Conservation (phyloP, 2,888 invertebrate species). For the Arctia plantaginis region DNA sequence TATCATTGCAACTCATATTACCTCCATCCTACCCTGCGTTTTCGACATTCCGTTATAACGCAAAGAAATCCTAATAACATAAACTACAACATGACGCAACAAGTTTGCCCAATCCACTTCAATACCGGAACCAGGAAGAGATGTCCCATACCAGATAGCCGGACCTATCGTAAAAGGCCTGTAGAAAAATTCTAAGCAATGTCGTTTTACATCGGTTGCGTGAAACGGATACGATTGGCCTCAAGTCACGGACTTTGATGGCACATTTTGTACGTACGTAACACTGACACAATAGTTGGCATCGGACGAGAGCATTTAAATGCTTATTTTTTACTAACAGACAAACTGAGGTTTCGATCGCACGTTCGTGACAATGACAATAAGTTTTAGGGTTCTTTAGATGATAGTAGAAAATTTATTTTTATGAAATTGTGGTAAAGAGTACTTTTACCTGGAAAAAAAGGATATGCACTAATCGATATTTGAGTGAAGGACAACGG, state of each 20-base stretch:
- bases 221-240: slow-evolving; percentile 47
- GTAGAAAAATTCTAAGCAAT: slow-evolving; percentile 23
- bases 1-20: too few relatives aligned
- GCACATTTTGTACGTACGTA: slow-evolving; percentile 31
- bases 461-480: too few relatives aligned
- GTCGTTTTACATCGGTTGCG: slow-evolving; percentile 40
- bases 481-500: too few relatives aligned
- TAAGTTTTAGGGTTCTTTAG: not conserved
- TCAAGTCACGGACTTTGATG: slow-evolving; percentile 41
- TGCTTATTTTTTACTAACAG: slow-evolving; percentile 7
- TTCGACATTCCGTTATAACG: too few relatives aligned
- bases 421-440: not conserved
- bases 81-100: not conserved
- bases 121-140: not conserved
- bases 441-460: too few relatives aligned
- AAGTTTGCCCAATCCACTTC: not conserved
- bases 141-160: slow-evolving; percentile 1
- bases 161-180: slow-evolving; percentile 20
- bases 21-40: too few relatives aligned
- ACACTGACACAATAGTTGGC: slow-evolving; percentile 22
- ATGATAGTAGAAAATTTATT: not conserved
- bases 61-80: not conserved
- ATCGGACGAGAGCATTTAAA: slow-evolving; percentile 12
- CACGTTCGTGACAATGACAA: slow-evolving; percentile 22
- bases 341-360: not conserved